Evolutionary conservation across 2,797 vertebrate species (phyloP), one percentile per base, ranked within the genome.

Genomic region (Tokudaia tokunoshimensis): DNA sequence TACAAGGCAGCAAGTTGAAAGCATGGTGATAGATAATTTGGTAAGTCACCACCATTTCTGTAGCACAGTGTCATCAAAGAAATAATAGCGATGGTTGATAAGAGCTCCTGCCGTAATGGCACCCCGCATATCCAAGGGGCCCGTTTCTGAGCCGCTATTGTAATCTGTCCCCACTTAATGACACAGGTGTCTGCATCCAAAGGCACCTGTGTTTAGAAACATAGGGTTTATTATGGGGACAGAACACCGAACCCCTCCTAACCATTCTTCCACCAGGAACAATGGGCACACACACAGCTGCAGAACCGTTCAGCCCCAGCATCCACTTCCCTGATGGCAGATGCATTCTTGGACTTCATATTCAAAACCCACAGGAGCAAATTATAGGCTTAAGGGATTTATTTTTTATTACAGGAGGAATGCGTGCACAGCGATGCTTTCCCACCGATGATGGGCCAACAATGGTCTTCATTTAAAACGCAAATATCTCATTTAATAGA

Each of bases 351-450:
- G 86, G 85, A 94, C 97, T 93, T 96, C 93, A 96, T 96, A 95
- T 92, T 96, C 95, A 91, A 92, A 20, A 78, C 89, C 74, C 87
- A 74, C 57, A 92, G 75, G 44, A 95, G 87, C 78, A 96, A 98
- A 97, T 97, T 97, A 98, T 80, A 97, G 96, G 95, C 95, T 98
- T 98, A 97, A 93, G 83, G 87, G 96, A 96, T 98, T 98, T 96
- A 93, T 92, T 97, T 97, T 96, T 72, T 72, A 97, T 92, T 96
- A 95, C 44, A 59, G 2, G 31, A 93, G 89, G 92, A 97, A 98
- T 96, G 87, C 52, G 47, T 70, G 65, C 78, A 83, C 37, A 82
- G 29, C 10, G 17, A 47, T 87, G 95, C 76, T 87, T 97, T 95
- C 41, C 47, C 55, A 65, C 50, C 70, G 85, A 81, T 65, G 82